Base-by-base conservation (phyloP, 1,140 invertebrate species). In the Polypedilum vanderplanki region DNA sequence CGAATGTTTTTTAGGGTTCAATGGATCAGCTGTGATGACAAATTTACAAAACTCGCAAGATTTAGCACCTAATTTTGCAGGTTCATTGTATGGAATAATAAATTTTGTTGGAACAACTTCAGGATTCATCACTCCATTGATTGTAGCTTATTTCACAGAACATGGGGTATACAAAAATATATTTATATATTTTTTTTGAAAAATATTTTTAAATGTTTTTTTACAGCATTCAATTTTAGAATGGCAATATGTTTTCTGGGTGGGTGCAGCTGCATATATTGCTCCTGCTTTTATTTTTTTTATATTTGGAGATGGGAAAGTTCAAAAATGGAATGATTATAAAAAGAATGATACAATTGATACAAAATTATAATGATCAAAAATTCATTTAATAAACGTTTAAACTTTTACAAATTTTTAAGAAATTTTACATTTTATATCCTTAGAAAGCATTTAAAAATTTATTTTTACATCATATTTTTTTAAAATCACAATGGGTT, bases 31-130 rank as follows among this genome's bases (percentile, higher is more conserved):
- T 0, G 91, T 90, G 73, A 85, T 92, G 75, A 93, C 91, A 0
- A 93, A 87, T 82, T 85, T 91, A 77, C 88, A 91, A 77, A 93
- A 94, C 80, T 90, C 92, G 79, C 88, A 94, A 83, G 92, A 94
- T 83, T 83, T 95, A 46, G 90, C 92, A 0, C 84, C 84, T 0
- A 90, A 88, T 80, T 88, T 84, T 81, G 89, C 89, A 24, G 87
- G 86, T 41, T 84, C 85, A 3, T 77, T 87, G 1, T 87, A 87
- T 46, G 87, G 87, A 40, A 83, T 87, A 65, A 85, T 86, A 79
- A 87, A 87, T 73, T 86, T 84, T 1, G 83, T 87, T 73, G 86
- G 86, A 0, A 84, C 85, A 73, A 85, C 85, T 1, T 84, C 86
- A 7, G 86, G 86, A 40, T 86, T 87, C 75, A 85, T 87, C 46